A percentile compares a stretch with the other conserved stretches of the same genome.
Evolutionary conservation across 2,797 vertebrate species (phyloP).

Genomic region (Gymnoscopelus braueri): DNA sequence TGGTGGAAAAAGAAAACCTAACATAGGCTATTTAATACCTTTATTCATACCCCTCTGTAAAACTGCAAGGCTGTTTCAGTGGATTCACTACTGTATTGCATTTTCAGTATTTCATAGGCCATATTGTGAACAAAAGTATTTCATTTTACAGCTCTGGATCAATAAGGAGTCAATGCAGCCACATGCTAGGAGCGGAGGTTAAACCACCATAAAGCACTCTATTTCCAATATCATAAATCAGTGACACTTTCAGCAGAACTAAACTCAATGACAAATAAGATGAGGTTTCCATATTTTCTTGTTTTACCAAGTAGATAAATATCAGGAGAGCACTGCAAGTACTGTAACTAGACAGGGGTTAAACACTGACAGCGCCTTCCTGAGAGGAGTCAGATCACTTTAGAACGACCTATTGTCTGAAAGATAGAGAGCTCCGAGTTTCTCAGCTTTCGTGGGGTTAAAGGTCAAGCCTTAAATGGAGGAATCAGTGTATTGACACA

Average conservation of each 20-base stretch:
- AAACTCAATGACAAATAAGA: constrained; percentile 69
- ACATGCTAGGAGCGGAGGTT: constrained; percentile 69
- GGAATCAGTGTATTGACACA: constrained; percentile 85
- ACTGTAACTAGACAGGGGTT: constrained; percentile 57
- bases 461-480: constrained; percentile 81
- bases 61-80: constrained; percentile 24
- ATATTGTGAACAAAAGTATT: constrained; percentile 64
- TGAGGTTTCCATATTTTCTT: constrained; percentile 35
- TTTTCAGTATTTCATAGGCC: constrained; percentile 46
- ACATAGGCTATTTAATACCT: neutral
- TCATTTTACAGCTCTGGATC: constrained; percentile 69
- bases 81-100: constrained; percentile 15
- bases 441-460: constrained; percentile 75
- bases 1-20: constrained; percentile 5
- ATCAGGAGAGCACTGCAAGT: constrained; percentile 46
- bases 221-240: constrained; percentile 77
- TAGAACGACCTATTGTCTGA: constrained; percentile 76
- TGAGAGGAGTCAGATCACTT: constrained; percentile 70
- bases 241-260: constrained; percentile 54
- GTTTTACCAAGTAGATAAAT: constrained; percentile 52
- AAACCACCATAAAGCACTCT: constrained; percentile 74
- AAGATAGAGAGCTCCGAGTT: constrained; percentile 67
- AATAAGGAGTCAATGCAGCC: constrained; percentile 70
- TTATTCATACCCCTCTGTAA: constrained; percentile 21
- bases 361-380: constrained; percentile 68